Percentiles rank a stretch among this genome's conserved stretches.
These are phyloP conservation scores for Dione juno DNA, from an alignment of 2,888 invertebrate genomes.

Conservation along the genomic window DNA sequence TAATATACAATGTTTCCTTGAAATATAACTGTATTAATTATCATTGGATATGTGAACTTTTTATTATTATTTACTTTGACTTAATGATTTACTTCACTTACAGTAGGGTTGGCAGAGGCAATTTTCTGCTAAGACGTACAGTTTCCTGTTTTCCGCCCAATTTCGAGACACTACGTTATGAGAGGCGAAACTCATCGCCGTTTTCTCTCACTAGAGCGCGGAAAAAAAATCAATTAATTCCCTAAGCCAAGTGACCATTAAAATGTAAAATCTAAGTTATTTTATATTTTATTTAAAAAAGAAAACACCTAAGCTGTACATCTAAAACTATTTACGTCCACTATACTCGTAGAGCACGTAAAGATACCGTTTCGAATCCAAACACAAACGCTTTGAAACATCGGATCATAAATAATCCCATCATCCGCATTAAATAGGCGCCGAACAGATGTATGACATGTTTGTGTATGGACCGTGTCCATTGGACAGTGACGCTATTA, in stretches of 20 bases:
- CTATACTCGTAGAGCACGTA: conserved; percentile 14
- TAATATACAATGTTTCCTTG: too few relatives aligned
- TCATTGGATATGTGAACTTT: too few relatives aligned
- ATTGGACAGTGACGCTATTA: not conserved
- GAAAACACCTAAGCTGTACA: too few relatives aligned
- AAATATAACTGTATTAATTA: too few relatives aligned
- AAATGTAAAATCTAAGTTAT: too few relatives aligned
- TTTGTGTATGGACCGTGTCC: conserved; percentile 30
- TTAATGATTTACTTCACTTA: too few relatives aligned
- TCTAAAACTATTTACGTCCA: conserved; percentile 6
- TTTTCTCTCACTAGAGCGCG: not conserved
- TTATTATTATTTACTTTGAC: too few relatives aligned
- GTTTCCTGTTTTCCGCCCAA: not conserved
- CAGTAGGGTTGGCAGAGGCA: too few relatives aligned
- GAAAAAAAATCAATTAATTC: not conserved
- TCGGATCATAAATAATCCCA: conserved; percentile 49
- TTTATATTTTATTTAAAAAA: too few relatives aligned
- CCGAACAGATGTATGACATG: conserved; percentile 49
- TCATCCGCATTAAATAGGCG: conserved; percentile 50
- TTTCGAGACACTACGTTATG: not conserved
- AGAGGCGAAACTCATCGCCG: not conserved
- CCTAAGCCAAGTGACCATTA: too few relatives aligned
- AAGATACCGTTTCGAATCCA: conserved; percentile 24
- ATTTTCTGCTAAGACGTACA: too few relatives aligned
- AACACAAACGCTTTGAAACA: conserved; percentile 43